A percentile compares a stretch with the other conserved stretches of the same genome.
Conservation (phyloP, 2,888 invertebrate genomes). For the Lypha dubia region DNA sequence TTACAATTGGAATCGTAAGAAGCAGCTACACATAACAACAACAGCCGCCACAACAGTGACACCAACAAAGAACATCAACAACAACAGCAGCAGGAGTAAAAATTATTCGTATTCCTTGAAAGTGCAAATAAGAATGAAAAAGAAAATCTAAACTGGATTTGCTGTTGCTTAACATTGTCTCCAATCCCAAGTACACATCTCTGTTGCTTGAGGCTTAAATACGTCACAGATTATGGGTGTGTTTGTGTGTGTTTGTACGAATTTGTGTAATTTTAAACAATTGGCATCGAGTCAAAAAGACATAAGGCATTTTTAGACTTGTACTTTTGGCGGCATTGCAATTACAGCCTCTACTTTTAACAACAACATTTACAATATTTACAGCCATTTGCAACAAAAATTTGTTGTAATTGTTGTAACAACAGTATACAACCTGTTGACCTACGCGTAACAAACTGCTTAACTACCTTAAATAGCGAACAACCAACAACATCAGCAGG, state of each 20-base stretch:
- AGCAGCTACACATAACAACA: conserved; percentile 55
- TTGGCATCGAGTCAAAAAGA: conserved; percentile 71
- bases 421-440: conserved; percentile 78
- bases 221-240: not conserved
- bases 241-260: conserved; percentile 37
- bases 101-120: conserved; percentile 41
- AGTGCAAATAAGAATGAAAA: conserved; percentile 42
- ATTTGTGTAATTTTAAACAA: conserved; percentile 68
- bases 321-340: conserved; percentile 70
- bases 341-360: conserved; percentile 68
- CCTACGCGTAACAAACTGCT: conserved; percentile 76
- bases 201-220: conserved; percentile 23
- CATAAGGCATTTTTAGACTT: conserved; percentile 64
- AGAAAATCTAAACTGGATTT: conserved; percentile 33
- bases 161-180: conserved; percentile 43
- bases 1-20: conserved; percentile 63
- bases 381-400: conserved; percentile 63
- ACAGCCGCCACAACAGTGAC: conserved; percentile 48
- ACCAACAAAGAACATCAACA: conserved; percentile 53
- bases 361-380: conserved; percentile 69
- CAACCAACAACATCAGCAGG: conserved; percentile 69
- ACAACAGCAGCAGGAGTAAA: conserved; percentile 32
- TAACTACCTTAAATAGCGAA: conserved; percentile 70
- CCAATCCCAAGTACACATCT: conserved; percentile 44
- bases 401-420: conserved; percentile 72